Evolutionary conservation across 2,797 vertebrate genomes (phyloP).

Genomic region (Poeciliopsis paucimaculata): DNA sequence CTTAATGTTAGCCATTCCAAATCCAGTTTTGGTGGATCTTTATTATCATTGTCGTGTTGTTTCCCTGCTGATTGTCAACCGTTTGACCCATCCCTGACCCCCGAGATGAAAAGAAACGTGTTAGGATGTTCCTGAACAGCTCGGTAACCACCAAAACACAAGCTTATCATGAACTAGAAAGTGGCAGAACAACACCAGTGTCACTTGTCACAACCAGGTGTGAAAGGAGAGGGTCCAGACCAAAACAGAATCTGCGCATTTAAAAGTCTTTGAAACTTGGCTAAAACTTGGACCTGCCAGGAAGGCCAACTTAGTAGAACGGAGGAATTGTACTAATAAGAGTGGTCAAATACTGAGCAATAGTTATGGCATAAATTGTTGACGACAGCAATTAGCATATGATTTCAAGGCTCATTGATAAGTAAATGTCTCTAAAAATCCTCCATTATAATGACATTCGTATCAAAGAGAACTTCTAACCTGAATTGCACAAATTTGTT

Average conservation of each 20-base stretch:
- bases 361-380: not conserved
- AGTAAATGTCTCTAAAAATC: not conserved
- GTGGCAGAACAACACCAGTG: not conserved
- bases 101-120: not conserved
- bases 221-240: not conserved
- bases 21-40: not conserved
- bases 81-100: not conserved
- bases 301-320: not conserved
- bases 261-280: not conserved
- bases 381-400: not conserved
- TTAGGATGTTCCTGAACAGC: not conserved
- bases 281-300: not conserved
- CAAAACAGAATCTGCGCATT: not conserved
- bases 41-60: not conserved
- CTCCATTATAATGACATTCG: not conserved
- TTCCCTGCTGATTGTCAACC: not conserved
- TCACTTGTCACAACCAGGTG: not conserved
- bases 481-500: not conserved
- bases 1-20: not conserved
- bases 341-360: not conserved
- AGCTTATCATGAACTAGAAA: not conserved
- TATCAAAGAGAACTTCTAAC: not conserved
- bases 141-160: not conserved
- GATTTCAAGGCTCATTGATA: not conserved
- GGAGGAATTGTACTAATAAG: not conserved